Evolutionary conservation across 2,113 vertebrate species (phyloP).

Genomic region (Nycticryphes semicollaris): DNA sequence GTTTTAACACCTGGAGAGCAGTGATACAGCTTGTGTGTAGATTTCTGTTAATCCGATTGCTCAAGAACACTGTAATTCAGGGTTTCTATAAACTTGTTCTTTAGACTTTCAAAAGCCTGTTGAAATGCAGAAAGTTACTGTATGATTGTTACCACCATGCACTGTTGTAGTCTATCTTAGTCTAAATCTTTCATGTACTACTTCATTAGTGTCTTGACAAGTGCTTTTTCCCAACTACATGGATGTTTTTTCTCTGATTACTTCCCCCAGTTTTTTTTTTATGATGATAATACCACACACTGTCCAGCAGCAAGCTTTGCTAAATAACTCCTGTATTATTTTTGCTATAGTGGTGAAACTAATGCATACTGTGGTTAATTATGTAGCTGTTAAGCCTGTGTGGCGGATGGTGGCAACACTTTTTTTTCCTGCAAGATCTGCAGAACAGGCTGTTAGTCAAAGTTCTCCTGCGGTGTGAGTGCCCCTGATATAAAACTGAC

Average conservation of each 20-base stretch:
- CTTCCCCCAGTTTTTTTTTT: neutral
- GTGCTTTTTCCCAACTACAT: neutral
- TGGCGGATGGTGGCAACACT: neutral
- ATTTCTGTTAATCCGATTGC: neutral
- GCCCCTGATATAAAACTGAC: neutral
- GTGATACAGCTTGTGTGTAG: neutral
- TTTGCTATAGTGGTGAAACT: neutral
- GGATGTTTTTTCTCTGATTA: neutral
- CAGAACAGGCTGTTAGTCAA: neutral
- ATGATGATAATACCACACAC: neutral
- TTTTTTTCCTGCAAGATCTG: neutral
- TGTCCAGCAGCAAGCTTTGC: neutral
- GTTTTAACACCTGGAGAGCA: neutral
- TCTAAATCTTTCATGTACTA: neutral
- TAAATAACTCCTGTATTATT: neutral
- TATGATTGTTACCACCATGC: fast-evolving
- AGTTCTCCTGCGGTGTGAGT: neutral
- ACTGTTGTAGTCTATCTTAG: neutral
- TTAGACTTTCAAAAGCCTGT: neutral
- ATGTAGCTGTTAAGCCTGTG: neutral
- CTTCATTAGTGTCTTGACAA: neutral
- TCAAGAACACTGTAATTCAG: neutral
- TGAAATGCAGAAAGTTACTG: neutral
- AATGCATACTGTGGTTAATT: neutral
- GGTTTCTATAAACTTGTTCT: neutral